These are phyloP conservation scores for Takifugu ocellatus DNA, from an alignment of 2,797 vertebrate species.

Conservation along the genomic window DNA sequence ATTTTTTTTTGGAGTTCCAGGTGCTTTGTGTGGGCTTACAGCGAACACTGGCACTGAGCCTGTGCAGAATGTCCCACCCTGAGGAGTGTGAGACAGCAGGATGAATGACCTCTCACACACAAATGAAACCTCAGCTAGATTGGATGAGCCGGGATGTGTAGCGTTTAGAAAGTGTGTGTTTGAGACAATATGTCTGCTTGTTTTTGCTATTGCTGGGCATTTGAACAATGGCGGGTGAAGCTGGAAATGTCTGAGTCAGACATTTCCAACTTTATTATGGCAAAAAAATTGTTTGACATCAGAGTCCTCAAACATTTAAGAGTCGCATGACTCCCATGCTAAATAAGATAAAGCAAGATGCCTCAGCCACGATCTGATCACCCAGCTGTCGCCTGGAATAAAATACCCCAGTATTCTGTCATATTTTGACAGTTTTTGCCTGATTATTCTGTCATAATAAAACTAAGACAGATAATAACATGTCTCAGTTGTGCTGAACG, in stretches of 20 bases:
- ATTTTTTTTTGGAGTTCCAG: slow-evolving; percentile 38
- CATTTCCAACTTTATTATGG: background rate
- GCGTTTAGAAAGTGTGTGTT: slow-evolving; percentile 22
- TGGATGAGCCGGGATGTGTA: slow-evolving; percentile 23
- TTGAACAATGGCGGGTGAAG: slow-evolving; percentile 43
- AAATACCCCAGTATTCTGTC: background rate
- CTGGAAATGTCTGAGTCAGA: slow-evolving; percentile 26
- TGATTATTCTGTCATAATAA: background rate
- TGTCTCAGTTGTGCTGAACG: slow-evolving; percentile 22
- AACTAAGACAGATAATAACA: slow-evolving; percentile 11
- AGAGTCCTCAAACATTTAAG: too few relatives aligned
- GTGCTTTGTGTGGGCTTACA: slow-evolving; percentile 49
- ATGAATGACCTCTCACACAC: slow-evolving; percentile 38
- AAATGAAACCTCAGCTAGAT: slow-evolving; percentile 31
- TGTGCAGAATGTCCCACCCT: slow-evolving; percentile 35
- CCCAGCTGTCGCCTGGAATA: too few relatives aligned
- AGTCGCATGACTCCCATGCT: too few relatives aligned
- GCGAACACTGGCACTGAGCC: slow-evolving; percentile 40
- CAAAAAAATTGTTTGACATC: too few relatives aligned
- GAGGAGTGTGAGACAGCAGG: slow-evolving; percentile 33
- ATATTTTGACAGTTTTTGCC: background rate
- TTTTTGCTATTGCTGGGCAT: slow-evolving; percentile 22
- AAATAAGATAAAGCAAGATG: too few relatives aligned
- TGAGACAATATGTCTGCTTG: slow-evolving; percentile 46
- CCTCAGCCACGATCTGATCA: too few relatives aligned